Base-by-base conservation (phyloP, 1,140 invertebrate species). In the Cotesia glomerata region DNA sequence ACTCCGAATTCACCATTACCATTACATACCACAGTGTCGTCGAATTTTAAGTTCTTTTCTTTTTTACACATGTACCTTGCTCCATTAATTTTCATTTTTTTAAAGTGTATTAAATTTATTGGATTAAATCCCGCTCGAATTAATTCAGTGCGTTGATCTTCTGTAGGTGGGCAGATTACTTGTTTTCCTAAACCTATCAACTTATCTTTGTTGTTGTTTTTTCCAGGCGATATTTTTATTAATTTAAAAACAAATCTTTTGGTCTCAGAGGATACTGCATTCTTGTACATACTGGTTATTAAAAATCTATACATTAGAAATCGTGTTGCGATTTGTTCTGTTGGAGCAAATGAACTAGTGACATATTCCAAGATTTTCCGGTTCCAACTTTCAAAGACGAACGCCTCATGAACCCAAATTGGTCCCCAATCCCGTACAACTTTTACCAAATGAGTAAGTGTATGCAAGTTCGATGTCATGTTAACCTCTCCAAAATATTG, bases 381-480 rank as follows among this genome's bases (percentile, higher is more conserved):
- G n/a, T n/a, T n/a, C n/a, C n/a, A n/a, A n/a, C n/a, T n/a, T n/a
- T n/a, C n/a, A n/a, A n/a, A n/a, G n/a, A n/a, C n/a, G n/a, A n/a
- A n/a, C n/a, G n/a, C n/a, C n/a, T n/a, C n/a, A n/a, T 39, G 36
- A 7, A 2, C 36, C 36, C 36, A 39, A 7, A 39, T 1, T 39
- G 36, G 36, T n/a, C n/a, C n/a, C n/a, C n/a, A n/a, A n/a, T n/a
- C n/a, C n/a, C 2, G 36, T 39, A 39, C 36, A 39, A 68, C 70
- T 16, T 74, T 36, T 11, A 26, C 11, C 39, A 71, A 63, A 71
- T 78, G 76, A 16, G 59, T 13, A n/a, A 78, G 4, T 59, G 71
- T 64, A 52, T 78, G 75, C 0, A 78, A 14, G 56, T 76, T 76
- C 16, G 51, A 76, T 9, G 62, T 58, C 74, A 75, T 75, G 1